Conservation (phyloP, 1,140 invertebrate species). For the Thaumetopoea pityocampa region DNA sequence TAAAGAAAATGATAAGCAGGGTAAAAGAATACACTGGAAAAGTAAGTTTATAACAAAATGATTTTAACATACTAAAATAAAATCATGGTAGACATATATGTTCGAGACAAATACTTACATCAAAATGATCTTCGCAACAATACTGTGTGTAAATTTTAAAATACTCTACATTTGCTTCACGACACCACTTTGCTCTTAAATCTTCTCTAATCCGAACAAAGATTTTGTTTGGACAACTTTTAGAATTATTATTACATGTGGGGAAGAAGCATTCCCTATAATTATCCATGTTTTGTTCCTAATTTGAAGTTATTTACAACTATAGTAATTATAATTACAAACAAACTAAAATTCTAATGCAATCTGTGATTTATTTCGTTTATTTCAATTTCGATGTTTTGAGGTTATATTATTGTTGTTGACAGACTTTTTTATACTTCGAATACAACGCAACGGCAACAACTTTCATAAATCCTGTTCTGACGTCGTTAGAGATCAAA, state of each 20-base stretch:
- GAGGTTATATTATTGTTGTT: not conserved
- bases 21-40: not conserved
- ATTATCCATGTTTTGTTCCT: not conserved
- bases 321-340: not conserved
- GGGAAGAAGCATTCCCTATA: conserved; percentile 4
- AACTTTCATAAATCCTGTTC: not conserved
- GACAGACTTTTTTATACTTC: not conserved
- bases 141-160: conserved; percentile 9
- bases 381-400: too few relatives aligned
- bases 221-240: conserved; percentile 8
- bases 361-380: too few relatives aligned
- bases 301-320: not conserved
- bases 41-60: conserved; percentile 3
- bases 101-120: not conserved
- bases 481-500: conserved; percentile 2
- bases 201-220: conserved; percentile 7
- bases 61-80: not conserved
- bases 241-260: not conserved
- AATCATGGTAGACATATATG: not conserved
- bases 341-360: too few relatives aligned
- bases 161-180: conserved; percentile 6
- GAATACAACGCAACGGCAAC: not conserved
- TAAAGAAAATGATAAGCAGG: conserved; percentile 5
- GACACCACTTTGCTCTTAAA: conserved; percentile 7
- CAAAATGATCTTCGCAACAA: conserved; percentile 3